Conservation (phyloP, 2,888 invertebrate genomes). For the Heptascelio sp. region DNA sequence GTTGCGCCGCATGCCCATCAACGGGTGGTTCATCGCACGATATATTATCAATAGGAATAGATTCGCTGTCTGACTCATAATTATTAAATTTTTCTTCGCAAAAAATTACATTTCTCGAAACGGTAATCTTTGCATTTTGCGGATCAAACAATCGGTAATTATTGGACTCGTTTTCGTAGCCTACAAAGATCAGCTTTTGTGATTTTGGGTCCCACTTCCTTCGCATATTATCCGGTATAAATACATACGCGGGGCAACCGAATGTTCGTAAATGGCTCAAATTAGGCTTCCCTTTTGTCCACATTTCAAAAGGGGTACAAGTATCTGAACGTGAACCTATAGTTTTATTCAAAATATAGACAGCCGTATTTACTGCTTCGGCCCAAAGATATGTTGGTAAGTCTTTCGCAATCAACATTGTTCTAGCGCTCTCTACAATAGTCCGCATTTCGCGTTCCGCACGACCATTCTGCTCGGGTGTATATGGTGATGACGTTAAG, state of each 20-base stretch:
- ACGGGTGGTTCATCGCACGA: too few relatives aligned
- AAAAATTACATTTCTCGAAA: constrained; percentile 37
- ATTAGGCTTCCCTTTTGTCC: neutral
- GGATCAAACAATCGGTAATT: constrained; percentile 46
- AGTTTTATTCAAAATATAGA: constrained; percentile 16
- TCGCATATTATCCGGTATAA: constrained; percentile 28
- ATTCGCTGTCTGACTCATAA: neutral
- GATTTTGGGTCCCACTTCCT: constrained; percentile 58
- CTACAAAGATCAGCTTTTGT: constrained; percentile 34
- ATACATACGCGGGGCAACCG: constrained; percentile 35
- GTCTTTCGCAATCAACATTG: constrained; percentile 28
- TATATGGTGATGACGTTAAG: constrained; percentile 55
- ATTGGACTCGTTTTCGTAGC: constrained; percentile 44
- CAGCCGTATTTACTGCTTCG: constrained; percentile 12
- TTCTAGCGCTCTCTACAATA: neutral
- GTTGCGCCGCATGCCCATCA: too few relatives aligned
- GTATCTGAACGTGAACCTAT: neutral
- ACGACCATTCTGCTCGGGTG: constrained; percentile 66
- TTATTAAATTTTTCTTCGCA: neutral
- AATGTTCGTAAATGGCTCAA: constrained; percentile 44
- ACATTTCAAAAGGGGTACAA: neutral
- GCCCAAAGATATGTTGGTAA: neutral
- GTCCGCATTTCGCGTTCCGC: neutral
- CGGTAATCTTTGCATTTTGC: neutral
- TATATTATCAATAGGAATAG: too few relatives aligned